Evolutionary conservation across 2,888 invertebrate genomes (phyloP), one percentile per base, ranked within the genome.

Genomic region (Steinernema carpocapsae): DNA sequence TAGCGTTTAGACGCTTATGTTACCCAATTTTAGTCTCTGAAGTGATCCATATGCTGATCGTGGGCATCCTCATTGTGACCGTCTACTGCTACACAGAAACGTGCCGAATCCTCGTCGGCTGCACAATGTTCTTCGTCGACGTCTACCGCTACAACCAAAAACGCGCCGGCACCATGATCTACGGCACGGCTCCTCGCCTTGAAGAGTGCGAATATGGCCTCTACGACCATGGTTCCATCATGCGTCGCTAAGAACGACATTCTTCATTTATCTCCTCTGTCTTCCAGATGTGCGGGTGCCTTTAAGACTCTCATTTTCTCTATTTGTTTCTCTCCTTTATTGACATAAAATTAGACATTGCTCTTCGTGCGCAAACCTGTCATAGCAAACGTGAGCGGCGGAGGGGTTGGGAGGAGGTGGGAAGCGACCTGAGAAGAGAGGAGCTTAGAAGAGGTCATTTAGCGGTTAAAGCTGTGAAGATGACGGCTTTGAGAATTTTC

Each of bases 121-220:
- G 56, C 26, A 56, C 56, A 17, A 2, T 26, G 24, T 56, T 56
- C 56, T 56, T 56, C 56, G 56, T 56, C 26, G 56, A 56, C 56
- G 6, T 56, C 56, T 56, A 56, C 56, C 56, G 56, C 56, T 56
- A 56, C 56, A 56, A 56, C 26, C 56, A 26, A 17, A 56, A 56
- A 26, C 56, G 56, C 56, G 56, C 56, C 7, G 56, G n/a, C 22
- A 56, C 22, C 6, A 56, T 56, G 56, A 56, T 56, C 56, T 56
- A 56, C 56, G 56, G 56, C 56, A 26, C 56, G 22, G 56, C 56
- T 22, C 56, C 56, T 22, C 56, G 56, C 12, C 56, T 56, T 26
- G 56, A 26, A 14, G 56, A 56, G 26, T 56, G 56, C 26, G 56
- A 56, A 24, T 56, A 56, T 26, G 22, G 24, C 26, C 22, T 56